phyloP scores from a whole-genome alignment of 53 echinoderm and acorn worm species.

The Zoroaster sp. region DNA sequence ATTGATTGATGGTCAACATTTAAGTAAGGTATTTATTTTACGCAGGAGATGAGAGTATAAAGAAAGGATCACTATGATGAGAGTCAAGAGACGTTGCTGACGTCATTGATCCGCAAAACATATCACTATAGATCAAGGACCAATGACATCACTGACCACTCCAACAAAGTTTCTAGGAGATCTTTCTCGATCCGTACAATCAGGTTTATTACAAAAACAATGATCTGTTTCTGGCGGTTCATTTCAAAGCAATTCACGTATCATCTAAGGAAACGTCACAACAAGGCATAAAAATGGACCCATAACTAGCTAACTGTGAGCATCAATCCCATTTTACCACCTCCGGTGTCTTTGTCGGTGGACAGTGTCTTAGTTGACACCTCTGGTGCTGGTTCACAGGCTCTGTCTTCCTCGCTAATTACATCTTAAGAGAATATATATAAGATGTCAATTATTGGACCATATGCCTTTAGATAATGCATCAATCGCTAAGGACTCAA shows the following conservation, averaged over 20 bases:
- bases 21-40: too few relatives aligned
- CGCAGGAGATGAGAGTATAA: too few relatives aligned
- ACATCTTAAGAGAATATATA: background rate
- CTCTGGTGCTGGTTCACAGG: background rate
- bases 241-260: background rate
- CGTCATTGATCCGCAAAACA: too few relatives aligned
- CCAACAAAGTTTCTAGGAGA: too few relatives aligned
- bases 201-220: too few relatives aligned
- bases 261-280: background rate
- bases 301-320: background rate
- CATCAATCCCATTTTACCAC: background rate
- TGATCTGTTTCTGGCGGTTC: background rate
- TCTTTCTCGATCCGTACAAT: too few relatives aligned
- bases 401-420: conserved; percentile 2
- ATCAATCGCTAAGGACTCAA: background rate
- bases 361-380: background rate
- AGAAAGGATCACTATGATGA: too few relatives aligned
- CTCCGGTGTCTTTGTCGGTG: background rate
- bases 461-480: conserved; percentile 14
- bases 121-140: too few relatives aligned
- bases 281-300: background rate
- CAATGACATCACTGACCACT: too few relatives aligned
- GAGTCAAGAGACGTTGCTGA: too few relatives aligned
- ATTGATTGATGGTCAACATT: too few relatives aligned
- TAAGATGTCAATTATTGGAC: conserved; percentile 9